Evolutionary conservation across 2,888 invertebrate species (phyloP), one percentile per base, ranked within the genome.

Genomic region (Steinernema hermaphroditum): DNA sequence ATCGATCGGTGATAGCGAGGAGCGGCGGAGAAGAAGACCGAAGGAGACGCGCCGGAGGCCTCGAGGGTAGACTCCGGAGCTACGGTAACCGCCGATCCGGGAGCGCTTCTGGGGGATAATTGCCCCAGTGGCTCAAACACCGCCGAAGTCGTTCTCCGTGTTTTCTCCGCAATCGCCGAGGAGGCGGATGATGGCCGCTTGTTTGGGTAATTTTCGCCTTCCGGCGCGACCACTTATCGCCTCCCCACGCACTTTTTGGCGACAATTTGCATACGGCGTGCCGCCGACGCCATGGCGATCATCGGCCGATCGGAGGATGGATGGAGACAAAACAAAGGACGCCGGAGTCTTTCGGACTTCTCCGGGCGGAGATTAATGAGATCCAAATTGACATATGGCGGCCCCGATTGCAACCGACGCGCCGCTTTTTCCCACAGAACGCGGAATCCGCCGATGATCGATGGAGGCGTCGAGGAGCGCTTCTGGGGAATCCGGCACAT

Each of bases 251-350:
- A 19, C 46, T 46, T 46, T 46, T 46, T 46, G 46, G n/a, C n/a
- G 46, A 46, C 46, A 46, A 46, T 46, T 46, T 46, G 46, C 46
- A 46, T 46, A 46, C 22, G 46, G 8, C 8, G 37, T 37, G 46
- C 8, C 16, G 46, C 46, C 46, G 46, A 46, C 46, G 16, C 46
- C 46, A n/a, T n/a, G 6, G 37, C 46, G 46, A 29, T 62, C 62
- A 62, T 22, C 54, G 22, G 27, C 24, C 54, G 32, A 9, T 12
- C 29, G 62, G 2, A n/a, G 62, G 62, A 32, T 29, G 29, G 27
- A 62, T 62, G 62, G 27, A 12, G 62, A 62, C 46, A 46, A 62
- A 62, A 62, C 62, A 62, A 62, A 62, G 62, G 27, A 62, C 62
- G 62, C 29, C 62, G 62, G 62, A 46, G 46, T 16, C 27, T 32